phyloP scores from a whole-genome alignment of 2,797 vertebrate species.

The Decapterus maruadsi region DNA sequence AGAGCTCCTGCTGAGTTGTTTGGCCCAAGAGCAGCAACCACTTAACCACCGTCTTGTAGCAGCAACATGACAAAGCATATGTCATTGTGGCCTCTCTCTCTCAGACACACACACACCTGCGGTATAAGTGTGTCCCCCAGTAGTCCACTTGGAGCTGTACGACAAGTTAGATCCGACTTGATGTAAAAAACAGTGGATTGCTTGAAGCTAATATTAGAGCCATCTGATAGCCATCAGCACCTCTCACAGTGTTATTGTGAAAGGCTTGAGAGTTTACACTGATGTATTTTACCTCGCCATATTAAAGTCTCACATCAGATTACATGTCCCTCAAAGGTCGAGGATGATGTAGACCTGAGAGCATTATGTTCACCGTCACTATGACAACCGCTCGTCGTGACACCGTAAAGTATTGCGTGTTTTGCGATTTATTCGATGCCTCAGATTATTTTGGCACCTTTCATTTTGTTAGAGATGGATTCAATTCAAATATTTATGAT shows the following conservation, averaged over 20 bases:
- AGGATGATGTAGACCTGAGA: not conserved
- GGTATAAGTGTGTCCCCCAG: not conserved
- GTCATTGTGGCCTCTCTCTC: conserved; percentile 8
- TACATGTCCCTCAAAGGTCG: conserved; percentile 11
- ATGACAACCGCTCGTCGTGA: conserved; percentile 18
- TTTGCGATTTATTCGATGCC: too few relatives aligned
- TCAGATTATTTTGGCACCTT: too few relatives aligned
- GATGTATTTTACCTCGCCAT: conserved; percentile 20
- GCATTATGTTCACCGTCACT: not conserved
- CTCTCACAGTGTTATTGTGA: not conserved
- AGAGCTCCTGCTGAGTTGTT: conserved; percentile 41
- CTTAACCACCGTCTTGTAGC: conserved; percentile 35
- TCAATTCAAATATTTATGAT: not conserved
- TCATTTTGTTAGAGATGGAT: not conserved
- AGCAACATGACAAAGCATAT: conserved; percentile 33
- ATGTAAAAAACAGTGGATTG: conserved; percentile 4
- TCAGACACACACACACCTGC: conserved; percentile 7
- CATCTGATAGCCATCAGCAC: not conserved
- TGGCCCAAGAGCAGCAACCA: conserved; percentile 34
- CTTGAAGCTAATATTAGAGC: conserved; percentile 4
- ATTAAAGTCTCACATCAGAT: conserved; percentile 13
- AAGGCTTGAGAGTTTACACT: not conserved
- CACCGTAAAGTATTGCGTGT: not conserved
- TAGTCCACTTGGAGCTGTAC: not conserved
- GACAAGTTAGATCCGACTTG: conserved; percentile 15